Base-by-base conservation (phyloP, 2,113 vertebrate genomes). In the Puma concolor region DNA sequence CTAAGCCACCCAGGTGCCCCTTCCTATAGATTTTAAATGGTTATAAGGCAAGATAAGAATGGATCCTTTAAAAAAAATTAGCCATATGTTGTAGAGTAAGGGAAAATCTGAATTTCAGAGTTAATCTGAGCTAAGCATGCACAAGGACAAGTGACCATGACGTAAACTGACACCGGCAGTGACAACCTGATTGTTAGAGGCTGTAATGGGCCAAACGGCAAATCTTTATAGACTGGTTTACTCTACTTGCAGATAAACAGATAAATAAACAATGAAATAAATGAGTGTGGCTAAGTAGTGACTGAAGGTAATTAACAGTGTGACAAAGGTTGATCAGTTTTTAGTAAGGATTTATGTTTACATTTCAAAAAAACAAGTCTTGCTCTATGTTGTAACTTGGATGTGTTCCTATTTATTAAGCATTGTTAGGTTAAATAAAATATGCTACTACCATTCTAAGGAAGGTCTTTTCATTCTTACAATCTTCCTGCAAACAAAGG, bases 381-480 rank as follows among this genome's bases (percentile, higher is more conserved):
- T 52, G 9, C 27, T 84, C 76, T 92, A 3, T 91, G 71, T 84
- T 95, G 1, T 77, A 57, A 90, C 76, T 92, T 97, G n/a, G 72
- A 77, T 96, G 60, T 90, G 38, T 93, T 85, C 38, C 81, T 91
- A 36, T 85, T 94, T 91, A 95, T 91, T 88, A 96, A 96, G 88
- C 89, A 48, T 36, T 79, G 80, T 97, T 87, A 63, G 57, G n/a
- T 88, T 91, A 92, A 88, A 97, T 95, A 95, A 95, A 97, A 97
- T 85, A 77, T 31, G 80, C 64, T 71, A 7, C 38, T 77, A 38
- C 57, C 66, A n/a, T 64, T 52, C 90, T 67, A 94, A 93, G 23
- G 44, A 85, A 91, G 64, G 72, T 80, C 89, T 79, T 93, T 94
- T 88, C 7, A 0, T 96, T 89, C 57, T 60, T 95, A 84, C 23